These are phyloP conservation scores for Probaryconus sp. DNA, from an alignment of 1,140 invertebrate species.

Conservation along the genomic window DNA sequence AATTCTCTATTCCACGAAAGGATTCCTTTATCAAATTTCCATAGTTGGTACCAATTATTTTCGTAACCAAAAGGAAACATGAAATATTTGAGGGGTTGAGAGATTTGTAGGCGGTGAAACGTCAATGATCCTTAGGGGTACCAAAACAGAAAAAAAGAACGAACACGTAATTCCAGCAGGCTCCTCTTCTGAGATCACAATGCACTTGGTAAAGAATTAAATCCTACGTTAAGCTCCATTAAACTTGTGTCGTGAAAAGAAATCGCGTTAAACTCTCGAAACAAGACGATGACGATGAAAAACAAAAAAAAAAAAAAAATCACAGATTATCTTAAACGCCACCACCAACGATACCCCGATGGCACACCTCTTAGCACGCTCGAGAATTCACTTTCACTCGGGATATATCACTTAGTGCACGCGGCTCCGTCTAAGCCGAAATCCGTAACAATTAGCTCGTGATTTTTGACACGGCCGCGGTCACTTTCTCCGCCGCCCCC, in stretches of 20 bases:
- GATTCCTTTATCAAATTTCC: no score
- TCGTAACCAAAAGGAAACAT: no score
- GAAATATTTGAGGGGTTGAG: no score
- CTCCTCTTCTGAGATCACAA: slow-evolving; percentile 44
- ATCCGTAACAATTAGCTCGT: slow-evolving; percentile 36
- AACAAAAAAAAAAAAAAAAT: no score
- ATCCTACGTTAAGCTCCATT: slow-evolving; percentile 20
- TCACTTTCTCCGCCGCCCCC: slow-evolving; percentile 37
- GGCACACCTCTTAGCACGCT: slow-evolving; percentile 59
- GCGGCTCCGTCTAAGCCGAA: slow-evolving; percentile 34
- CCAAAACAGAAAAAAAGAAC: no score
- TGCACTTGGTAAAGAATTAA: slow-evolving; percentile 44
- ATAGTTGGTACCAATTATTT: no score
- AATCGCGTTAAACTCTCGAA: neutral
- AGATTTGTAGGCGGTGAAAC: no score
- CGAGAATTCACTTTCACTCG: slow-evolving; percentile 67
- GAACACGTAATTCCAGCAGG: slow-evolving; percentile 22
- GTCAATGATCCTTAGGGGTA: no score
- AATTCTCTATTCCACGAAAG: no score
- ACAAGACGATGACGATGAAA: no score
- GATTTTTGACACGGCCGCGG: slow-evolving; percentile 20
- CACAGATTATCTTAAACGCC: slow-evolving; percentile 47
- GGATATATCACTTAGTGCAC: slow-evolving; percentile 40
- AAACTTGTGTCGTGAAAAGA: neutral
- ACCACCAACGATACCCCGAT: slow-evolving; percentile 37